These are phyloP conservation scores for Cecropterus lyciades DNA, from an alignment of 1,140 invertebrate genomes.

Conservation along the genomic window DNA sequence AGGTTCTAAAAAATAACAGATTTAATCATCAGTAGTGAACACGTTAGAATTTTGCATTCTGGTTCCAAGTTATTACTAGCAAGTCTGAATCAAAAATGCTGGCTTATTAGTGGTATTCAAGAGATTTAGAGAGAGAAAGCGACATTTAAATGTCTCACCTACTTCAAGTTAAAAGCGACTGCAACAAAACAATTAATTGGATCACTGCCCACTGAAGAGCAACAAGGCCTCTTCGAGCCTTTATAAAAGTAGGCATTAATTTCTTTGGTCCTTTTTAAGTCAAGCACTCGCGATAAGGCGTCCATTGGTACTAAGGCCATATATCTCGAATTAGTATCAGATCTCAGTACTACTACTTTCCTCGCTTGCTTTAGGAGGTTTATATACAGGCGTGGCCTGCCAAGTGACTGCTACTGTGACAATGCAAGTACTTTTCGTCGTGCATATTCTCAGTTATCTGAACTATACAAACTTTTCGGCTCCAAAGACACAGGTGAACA, in stretches of 20 bases:
- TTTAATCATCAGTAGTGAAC: slow-evolving; percentile 5
- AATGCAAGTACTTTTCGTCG: neutral
- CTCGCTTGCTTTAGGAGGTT: neutral
- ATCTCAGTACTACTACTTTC: neutral
- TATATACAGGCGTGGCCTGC: neutral
- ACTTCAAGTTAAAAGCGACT: neutral
- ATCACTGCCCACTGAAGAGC: neutral
- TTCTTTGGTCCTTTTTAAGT: neutral
- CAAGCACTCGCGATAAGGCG: neutral
- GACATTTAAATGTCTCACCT: slow-evolving; percentile 2
- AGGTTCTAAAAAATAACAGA: neutral
- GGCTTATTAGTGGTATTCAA: slow-evolving; percentile 6
- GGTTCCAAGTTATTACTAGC: slow-evolving; percentile 8
- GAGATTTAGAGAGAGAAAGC: no score
- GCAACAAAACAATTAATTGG: slow-evolving; percentile 13
- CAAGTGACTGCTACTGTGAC: neutral
- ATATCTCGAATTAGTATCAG: neutral
- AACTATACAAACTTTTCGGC: neutral
- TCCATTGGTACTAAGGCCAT: slow-evolving; percentile 3
- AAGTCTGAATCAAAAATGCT: neutral
- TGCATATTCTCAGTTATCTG: neutral
- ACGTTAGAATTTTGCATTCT: slow-evolving; percentile 6
- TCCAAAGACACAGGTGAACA: neutral
- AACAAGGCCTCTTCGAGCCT: no score
- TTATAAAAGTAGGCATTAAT: neutral